Evolutionary conservation across 2,888 invertebrate genomes (phyloP).

Genomic region (Andrena chrysosceles): DNA sequence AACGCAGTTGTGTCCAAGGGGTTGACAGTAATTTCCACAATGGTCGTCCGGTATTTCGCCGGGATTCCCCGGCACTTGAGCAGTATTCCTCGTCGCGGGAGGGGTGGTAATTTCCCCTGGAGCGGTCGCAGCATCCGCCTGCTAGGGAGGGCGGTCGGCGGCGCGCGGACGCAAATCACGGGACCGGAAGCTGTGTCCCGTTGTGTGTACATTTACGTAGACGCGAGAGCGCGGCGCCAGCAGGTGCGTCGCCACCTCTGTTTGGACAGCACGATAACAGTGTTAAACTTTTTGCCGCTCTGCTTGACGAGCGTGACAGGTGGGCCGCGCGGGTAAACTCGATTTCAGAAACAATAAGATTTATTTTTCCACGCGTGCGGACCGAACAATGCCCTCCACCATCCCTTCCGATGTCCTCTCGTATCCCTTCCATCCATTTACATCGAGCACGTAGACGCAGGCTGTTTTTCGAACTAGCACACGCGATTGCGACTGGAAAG

Average conservation of each 20-base stretch:
- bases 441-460: neutral
- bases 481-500: neutral
- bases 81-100: slow-evolving; percentile 10
- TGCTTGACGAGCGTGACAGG: slow-evolving; percentile 68
- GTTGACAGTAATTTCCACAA: slow-evolving; percentile 38
- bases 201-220: slow-evolving; percentile 54
- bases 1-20: slow-evolving; percentile 10
- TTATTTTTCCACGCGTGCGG: slow-evolving; percentile 67
- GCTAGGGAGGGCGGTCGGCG: neutral
- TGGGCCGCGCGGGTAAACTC: slow-evolving; percentile 70
- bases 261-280: slow-evolving; percentile 74
- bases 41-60: slow-evolving; percentile 25
- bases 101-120: slow-evolving; percentile 40
- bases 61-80: slow-evolving; percentile 34
- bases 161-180: slow-evolving; percentile 53
- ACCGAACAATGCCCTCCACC: slow-evolving; percentile 37
- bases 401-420: neutral
- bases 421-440: neutral
- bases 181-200: slow-evolving; percentile 43
- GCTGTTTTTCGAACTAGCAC: neutral
- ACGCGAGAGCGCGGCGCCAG: slow-evolving; percentile 30
- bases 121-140: slow-evolving; percentile 25
- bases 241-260: slow-evolving; percentile 57
- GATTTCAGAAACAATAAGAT: slow-evolving; percentile 75
- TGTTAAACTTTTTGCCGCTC: slow-evolving; percentile 72